phyloP scores from a whole-genome alignment of 2,888 invertebrate species.

The Hirtodrosophila duncani region DNA sequence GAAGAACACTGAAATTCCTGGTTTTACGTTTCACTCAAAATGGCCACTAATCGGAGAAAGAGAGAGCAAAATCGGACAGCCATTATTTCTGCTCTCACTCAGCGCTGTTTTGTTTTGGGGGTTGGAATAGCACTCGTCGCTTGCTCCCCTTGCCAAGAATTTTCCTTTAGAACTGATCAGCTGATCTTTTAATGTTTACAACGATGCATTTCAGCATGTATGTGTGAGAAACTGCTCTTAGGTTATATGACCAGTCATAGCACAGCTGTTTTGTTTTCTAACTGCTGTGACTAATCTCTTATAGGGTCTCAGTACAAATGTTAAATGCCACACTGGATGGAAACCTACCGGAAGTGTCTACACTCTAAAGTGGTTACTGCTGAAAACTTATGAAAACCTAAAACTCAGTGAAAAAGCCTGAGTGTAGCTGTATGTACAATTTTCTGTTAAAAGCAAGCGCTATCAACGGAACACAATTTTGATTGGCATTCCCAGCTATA shows the following conservation, averaged over 20 bases:
- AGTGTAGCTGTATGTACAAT: too few species aligned
- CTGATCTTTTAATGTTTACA: constrained; percentile 44
- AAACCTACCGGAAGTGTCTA: too few species aligned
- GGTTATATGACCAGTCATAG: too few species aligned
- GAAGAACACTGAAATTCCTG: too few species aligned
- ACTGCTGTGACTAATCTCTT: constrained; percentile 20
- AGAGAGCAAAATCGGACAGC: constrained; percentile 5
- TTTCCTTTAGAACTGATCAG: constrained; percentile 45
- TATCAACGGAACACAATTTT: too few species aligned
- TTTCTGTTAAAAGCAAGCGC: too few species aligned
- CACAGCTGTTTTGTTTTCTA: constrained; percentile 33
- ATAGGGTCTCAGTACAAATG: constrained; percentile 21
- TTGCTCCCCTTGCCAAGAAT: constrained; percentile 12
- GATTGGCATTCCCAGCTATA: too few species aligned
- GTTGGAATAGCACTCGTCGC: constrained; percentile 27
- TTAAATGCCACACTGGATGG: too few species aligned
- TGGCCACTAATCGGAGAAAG: constrained; percentile 24
- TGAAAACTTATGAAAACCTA: too few species aligned
- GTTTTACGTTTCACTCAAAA: constrained; percentile 54
- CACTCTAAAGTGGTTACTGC: too few species aligned
- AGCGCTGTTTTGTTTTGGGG: constrained; percentile 24
- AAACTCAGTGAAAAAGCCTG: too few species aligned
- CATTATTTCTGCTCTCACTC: constrained; percentile 9
- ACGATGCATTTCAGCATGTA: too few species aligned
- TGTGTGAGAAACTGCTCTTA: constrained; percentile 5